A percentile compares a stretch with the other conserved stretches of the same genome.
phyloP scores from a whole-genome alignment of 2,113 vertebrate species.

The Falcunculus frontatus region DNA sequence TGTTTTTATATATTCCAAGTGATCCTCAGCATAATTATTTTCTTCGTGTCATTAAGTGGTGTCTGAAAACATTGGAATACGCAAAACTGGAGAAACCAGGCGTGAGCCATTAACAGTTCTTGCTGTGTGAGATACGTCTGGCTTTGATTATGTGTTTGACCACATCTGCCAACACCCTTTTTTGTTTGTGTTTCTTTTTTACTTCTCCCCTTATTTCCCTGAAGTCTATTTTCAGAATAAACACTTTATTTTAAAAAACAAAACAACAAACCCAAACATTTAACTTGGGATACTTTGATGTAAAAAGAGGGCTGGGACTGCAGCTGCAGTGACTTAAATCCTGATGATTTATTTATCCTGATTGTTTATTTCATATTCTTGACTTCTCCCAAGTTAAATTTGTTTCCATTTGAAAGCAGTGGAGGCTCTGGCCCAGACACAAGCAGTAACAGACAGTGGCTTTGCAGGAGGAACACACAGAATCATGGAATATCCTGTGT shows the following conservation, averaged over 20 bases:
- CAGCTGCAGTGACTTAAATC: background rate
- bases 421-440: background rate
- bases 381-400: background rate
- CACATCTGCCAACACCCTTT: background rate
- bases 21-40: background rate
- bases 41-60: background rate
- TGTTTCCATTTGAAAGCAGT: background rate
- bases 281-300: background rate
- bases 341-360: background rate
- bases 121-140: background rate
- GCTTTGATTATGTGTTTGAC: background rate
- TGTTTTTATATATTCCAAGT: background rate
- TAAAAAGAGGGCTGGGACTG: background rate
- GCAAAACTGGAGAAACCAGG: background rate
- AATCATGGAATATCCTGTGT: background rate
- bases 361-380: background rate
- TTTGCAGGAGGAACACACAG: background rate
- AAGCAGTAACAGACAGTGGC: background rate
- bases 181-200: background rate
- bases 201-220: background rate
- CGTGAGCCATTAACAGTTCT: background rate
- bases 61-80: background rate
- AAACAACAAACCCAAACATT: background rate
- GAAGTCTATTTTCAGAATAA: slow-evolving; percentile 33
- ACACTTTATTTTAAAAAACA: background rate